phyloP scores from a whole-genome alignment of 1,140 invertebrate genomes.

The Philopotamus ludificatus region DNA sequence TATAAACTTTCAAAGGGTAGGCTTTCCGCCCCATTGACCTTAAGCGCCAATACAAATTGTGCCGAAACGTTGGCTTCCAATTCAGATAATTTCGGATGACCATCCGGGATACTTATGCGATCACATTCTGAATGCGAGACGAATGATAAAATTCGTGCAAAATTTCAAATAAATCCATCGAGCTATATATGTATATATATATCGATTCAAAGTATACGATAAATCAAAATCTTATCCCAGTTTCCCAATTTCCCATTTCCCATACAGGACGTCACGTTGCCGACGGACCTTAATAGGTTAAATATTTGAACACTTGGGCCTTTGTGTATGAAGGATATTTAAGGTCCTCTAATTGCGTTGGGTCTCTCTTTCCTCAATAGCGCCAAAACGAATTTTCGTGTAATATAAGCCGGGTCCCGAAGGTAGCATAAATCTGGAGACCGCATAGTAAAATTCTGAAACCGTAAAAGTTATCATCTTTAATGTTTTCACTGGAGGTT shows the following conservation, averaged over 20 bases:
- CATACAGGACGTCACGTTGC: not conserved
- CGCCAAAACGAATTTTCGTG: conserved; percentile 21
- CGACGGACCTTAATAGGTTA: conserved; percentile 32
- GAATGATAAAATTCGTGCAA: too few relatives aligned
- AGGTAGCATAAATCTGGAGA: conserved; percentile 9
- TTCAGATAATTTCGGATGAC: conserved; percentile 31
- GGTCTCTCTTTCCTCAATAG: not conserved
- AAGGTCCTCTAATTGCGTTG: conserved; percentile 29
- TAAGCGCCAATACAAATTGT: conserved; percentile 31
- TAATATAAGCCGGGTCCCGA: conserved; percentile 12
- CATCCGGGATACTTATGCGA: conserved; percentile 10
- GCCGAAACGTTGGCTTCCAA: conserved; percentile 20
- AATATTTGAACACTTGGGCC: conserved; percentile 38
- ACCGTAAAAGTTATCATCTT: too few relatives aligned
- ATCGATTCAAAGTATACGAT: too few relatives aligned
- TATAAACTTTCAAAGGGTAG: conserved; percentile 38
- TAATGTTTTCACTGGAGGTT: too few relatives aligned
- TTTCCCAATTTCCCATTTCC: too few relatives aligned
- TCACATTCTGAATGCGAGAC: too few relatives aligned
- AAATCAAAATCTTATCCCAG: too few relatives aligned
- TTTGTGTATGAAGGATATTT: conserved; percentile 9
- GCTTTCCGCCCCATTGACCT: conserved; percentile 37
- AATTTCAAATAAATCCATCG: too few relatives aligned
- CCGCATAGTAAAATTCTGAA: conserved; percentile 6
- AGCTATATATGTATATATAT: too few relatives aligned